These are phyloP conservation scores for Morone saxatilis DNA, from an alignment of 2,113 vertebrate genomes.

Conservation along the genomic window DNA sequence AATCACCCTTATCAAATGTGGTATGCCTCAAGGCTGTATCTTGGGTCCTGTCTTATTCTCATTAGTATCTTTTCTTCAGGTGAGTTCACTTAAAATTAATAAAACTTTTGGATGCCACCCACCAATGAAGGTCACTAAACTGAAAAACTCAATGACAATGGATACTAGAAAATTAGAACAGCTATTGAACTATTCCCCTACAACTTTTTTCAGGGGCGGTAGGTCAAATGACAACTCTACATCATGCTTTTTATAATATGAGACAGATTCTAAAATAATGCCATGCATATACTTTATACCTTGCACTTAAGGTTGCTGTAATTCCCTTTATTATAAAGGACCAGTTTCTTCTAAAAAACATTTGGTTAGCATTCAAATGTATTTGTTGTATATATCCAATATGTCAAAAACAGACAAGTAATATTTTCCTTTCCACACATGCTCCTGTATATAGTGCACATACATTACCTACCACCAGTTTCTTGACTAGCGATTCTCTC, in stretches of 20 bases:
- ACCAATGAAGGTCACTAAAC: not conserved
- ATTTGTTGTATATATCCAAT: not conserved
- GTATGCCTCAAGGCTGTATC: not conserved
- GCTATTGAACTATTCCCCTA: not conserved
- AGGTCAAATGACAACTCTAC: not conserved
- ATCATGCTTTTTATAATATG: not conserved
- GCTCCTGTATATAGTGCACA: not conserved
- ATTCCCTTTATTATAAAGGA: not conserved
- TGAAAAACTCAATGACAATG: too few relatives aligned
- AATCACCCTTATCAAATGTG: not conserved
- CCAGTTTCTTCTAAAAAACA: not conserved
- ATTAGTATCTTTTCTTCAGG: not conserved
- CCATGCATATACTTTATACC: not conserved
- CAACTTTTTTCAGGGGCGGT: not conserved
- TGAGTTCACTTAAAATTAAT: not conserved
- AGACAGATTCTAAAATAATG: not conserved
- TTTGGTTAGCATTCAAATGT: not conserved
- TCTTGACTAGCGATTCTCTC: slow-evolving; percentile 96
- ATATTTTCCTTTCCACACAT: not conserved
- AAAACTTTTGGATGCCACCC: not conserved
- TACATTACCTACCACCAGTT: slow-evolving; percentile 92
- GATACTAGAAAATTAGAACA: too few relatives aligned
- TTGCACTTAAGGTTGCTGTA: not conserved
- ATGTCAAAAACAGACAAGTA: not conserved
- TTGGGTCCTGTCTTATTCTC: not conserved